Percentiles rank a stretch among this genome's conserved stretches.
phyloP scores from a whole-genome alignment of 2,888 invertebrate species.

The Callimorpha dominula region DNA sequence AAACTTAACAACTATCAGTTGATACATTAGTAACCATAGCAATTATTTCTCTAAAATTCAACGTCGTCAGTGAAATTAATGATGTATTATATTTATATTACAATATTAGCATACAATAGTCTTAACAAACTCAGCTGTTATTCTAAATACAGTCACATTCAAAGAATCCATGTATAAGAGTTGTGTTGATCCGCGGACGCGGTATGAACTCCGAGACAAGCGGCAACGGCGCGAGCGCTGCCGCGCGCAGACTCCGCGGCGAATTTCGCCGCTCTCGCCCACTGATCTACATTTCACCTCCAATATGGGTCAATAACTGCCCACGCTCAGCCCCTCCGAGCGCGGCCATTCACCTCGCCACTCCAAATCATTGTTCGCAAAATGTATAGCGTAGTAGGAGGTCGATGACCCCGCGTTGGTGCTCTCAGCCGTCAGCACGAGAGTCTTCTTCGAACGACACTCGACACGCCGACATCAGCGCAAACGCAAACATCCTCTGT shows the following conservation, averaged over 20 bases:
- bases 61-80: background rate
- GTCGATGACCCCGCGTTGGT: constrained; percentile 76
- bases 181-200: constrained; percentile 25
- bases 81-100: constrained; percentile 1
- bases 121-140: constrained; percentile 9
- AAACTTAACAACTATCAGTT: background rate
- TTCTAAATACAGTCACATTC: constrained; percentile 26
- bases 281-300: constrained; percentile 87
- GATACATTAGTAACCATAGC: background rate
- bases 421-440: constrained; percentile 65
- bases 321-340: constrained; percentile 85
- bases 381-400: constrained; percentile 82
- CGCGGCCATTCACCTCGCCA: constrained; percentile 85
- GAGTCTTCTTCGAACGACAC: constrained; percentile 81
- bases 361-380: constrained; percentile 87
- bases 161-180: constrained; percentile 22
- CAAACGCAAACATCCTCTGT: constrained; percentile 77
- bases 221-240: constrained; percentile 51
- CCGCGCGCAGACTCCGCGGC: constrained; percentile 71
- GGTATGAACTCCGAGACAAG: constrained; percentile 23
- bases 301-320: constrained; percentile 87
- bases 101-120: constrained; percentile 5
- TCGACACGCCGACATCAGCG: constrained; percentile 73
- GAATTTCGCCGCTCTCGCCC: constrained; percentile 86
- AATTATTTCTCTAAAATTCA: constrained; percentile 1